Evolutionary conservation across 2,888 invertebrate genomes (phyloP).

Genomic region (Meghimatium bilineatum): DNA sequence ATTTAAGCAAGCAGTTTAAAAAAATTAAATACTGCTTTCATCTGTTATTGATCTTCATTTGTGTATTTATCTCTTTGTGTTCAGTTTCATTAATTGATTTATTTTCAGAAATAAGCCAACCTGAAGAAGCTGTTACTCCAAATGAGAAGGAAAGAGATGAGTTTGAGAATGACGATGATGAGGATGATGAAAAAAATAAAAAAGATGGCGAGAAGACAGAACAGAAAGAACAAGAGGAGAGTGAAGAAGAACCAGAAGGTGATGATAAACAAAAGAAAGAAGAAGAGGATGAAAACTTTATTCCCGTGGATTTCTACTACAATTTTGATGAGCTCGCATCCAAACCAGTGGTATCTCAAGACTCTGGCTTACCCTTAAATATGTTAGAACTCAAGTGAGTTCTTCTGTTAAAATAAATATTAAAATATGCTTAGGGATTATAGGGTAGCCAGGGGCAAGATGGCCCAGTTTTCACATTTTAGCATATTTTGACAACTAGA

Average conservation of each 20-base stretch:
- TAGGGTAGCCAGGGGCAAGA: too few species aligned
- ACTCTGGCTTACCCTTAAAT: constrained; percentile 73
- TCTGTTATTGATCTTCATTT: too few species aligned
- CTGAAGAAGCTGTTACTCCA: not conserved
- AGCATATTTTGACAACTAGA: too few species aligned
- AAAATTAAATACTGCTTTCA: too few species aligned
- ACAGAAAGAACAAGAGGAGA: constrained; percentile 22
- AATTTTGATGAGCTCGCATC: constrained; percentile 70
- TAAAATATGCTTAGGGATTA: not conserved
- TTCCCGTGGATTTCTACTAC: constrained; percentile 75
- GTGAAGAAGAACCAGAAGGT: constrained; percentile 17
- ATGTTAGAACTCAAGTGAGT: constrained; percentile 70
- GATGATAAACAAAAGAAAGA: constrained; percentile 20
- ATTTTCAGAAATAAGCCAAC: constrained; percentile 10
- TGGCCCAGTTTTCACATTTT: too few species aligned
- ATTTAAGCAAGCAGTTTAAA: too few species aligned
- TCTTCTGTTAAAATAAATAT: constrained; percentile 51
- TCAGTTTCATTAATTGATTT: not conserved
- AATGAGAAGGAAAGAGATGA: not conserved
- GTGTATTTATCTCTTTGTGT: not conserved
- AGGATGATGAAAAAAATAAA: constrained; percentile 12
- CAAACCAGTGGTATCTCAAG: constrained; percentile 67
- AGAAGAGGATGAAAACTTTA: constrained; percentile 51
- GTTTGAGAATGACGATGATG: constrained; percentile 19
- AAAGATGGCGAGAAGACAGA: constrained; percentile 53